Conservation (phyloP, 2,113 vertebrate genomes). For the Alces alces region DNA sequence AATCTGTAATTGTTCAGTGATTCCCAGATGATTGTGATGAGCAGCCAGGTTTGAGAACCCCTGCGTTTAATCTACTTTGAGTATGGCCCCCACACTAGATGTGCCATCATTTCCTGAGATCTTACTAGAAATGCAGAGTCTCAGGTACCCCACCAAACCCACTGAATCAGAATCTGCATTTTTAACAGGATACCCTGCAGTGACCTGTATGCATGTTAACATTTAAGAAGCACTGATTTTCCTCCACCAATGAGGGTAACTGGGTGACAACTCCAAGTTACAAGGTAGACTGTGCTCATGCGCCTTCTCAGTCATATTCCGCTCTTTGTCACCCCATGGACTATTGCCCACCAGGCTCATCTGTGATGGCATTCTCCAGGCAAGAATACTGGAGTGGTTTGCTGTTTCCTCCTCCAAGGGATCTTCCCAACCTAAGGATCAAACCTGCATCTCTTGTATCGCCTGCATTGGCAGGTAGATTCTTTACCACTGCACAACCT, state of each 20-base stretch:
- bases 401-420: background rate
- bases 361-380: background rate
- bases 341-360: background rate
- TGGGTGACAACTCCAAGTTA: background rate
- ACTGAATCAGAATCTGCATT: conserved; percentile 9
- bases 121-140: background rate
- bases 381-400: background rate
- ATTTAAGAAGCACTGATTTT: background rate
- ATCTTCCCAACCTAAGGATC: background rate
- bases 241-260: background rate
- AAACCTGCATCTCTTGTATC: background rate
- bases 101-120: background rate
- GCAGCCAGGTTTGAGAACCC: background rate
- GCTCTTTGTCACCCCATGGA: background rate
- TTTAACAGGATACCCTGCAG: background rate
- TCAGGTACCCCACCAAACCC: background rate
- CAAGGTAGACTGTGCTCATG: background rate
- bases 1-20: background rate
- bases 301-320: background rate
- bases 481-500: background rate
- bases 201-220: background rate
- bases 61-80: background rate
- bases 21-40: background rate
- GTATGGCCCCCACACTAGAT: background rate
- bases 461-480: background rate